Evolutionary conservation across 1,140 invertebrate genomes (phyloP).

Genomic region (Panagrolaimus sp.): DNA sequence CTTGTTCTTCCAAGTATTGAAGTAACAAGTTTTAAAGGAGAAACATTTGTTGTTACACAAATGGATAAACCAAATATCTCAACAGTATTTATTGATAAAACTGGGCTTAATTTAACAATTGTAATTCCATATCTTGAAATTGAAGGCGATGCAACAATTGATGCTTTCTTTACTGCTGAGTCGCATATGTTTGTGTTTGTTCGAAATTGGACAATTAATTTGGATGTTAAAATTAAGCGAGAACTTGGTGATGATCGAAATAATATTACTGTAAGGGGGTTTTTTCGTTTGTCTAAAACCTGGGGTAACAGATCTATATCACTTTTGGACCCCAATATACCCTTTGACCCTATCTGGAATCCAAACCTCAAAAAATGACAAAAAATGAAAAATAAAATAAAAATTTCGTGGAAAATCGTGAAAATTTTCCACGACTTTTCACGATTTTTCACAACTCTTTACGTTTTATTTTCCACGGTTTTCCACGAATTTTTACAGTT

Average conservation of each 20-base stretch:
- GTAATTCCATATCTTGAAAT: not conserved
- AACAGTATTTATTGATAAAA: not conserved
- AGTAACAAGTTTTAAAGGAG: not conserved
- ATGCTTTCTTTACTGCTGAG: not conserved
- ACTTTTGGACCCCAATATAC: too few species aligned
- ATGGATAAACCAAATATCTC: not conserved
- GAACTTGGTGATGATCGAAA: not conserved
- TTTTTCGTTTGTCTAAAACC: too few species aligned
- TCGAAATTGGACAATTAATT: conserved; percentile 1
- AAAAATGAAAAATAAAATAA: too few species aligned
- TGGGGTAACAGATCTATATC: too few species aligned
- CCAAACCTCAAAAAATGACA: too few species aligned
- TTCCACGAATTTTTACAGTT: too few species aligned
- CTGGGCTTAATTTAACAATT: conserved; percentile 1
- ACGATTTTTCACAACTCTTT: too few species aligned
- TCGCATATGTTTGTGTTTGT: not conserved
- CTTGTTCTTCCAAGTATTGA: not conserved
- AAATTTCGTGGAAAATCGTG: too few species aligned
- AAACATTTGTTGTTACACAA: not conserved
- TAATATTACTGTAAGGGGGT: conserved; percentile 9
- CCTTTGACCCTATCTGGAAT: too few species aligned
- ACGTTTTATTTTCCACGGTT: too few species aligned
- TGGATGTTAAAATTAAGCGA: not conserved
- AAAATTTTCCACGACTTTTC: too few species aligned
- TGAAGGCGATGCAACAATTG: not conserved